Evolutionary conservation across 2,797 vertebrate species (phyloP).

Genomic region (Eleutherodactylus coqui): DNA sequence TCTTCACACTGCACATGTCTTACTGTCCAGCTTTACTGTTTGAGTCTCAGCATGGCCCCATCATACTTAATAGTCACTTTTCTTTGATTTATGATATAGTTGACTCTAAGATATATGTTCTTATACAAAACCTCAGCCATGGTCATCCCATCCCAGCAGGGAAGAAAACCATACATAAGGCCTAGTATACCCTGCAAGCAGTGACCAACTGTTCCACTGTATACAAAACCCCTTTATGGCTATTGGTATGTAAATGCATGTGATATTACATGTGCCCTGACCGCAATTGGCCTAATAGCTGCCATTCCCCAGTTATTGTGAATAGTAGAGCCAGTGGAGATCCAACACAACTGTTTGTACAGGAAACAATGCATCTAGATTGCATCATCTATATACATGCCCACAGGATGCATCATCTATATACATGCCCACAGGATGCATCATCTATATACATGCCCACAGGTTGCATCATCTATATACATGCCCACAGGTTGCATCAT

Average conservation of each 20-base stretch:
- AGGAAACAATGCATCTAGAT: slow-evolving; percentile 51
- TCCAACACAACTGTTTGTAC: slow-evolving; percentile 21
- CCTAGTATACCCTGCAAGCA: not conserved
- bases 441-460: too few relatives aligned
- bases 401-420: too few relatives aligned
- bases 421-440: too few relatives aligned
- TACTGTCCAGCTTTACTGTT: too few relatives aligned
- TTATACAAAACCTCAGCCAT: not conserved
- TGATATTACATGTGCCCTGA: not conserved
- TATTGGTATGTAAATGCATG: slow-evolving; percentile 3
- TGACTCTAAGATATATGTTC: too few relatives aligned
- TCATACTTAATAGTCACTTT: too few relatives aligned
- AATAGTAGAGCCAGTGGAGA: slow-evolving; percentile 41
- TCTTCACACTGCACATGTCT: too few relatives aligned
- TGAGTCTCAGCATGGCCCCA: too few relatives aligned
- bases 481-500: too few relatives aligned
- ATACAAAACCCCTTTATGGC: not conserved
- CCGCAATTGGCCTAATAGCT: slow-evolving; percentile 32
- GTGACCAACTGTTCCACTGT: not conserved
- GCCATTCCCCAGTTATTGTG: slow-evolving; percentile 48
- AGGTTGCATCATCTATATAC: too few relatives aligned
- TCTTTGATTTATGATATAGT: not conserved
- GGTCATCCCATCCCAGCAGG: not conserved
- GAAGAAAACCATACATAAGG: not conserved
- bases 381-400: not conserved